Evolutionary conservation across 1,140 invertebrate species (phyloP).

Genomic region (Macrotrachela quadricornifera): DNA sequence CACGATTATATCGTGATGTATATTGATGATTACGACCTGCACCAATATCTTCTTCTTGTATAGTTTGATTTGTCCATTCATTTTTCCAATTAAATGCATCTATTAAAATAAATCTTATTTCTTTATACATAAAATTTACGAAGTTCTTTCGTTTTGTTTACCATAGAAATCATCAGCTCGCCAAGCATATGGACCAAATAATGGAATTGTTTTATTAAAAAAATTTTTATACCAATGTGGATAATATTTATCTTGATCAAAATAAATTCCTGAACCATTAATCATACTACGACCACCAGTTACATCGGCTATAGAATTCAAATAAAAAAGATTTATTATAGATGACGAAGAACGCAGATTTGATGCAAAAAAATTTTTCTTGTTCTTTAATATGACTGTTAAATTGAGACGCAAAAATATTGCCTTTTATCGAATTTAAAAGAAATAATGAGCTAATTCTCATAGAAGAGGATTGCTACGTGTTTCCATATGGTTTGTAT

Average conservation of each 20-base stretch:
- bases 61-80: slow-evolving; percentile 28
- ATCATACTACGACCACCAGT: slow-evolving; percentile 62
- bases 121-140: no score
- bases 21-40: slow-evolving; percentile 53
- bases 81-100: slow-evolving; percentile 29
- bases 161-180: slow-evolving; percentile 23
- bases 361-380: no score
- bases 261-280: slow-evolving; percentile 79
- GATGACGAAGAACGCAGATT: no score
- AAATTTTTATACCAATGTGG: slow-evolving; percentile 78
- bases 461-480: no score
- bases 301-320: slow-evolving; percentile 47
- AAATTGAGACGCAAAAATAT: no score
- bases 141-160: no score
- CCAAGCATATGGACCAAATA: slow-evolving; percentile 76
- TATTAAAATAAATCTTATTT: no score
- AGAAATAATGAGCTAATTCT: no score
- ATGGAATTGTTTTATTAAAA: slow-evolving; percentile 82
- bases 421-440: no score
- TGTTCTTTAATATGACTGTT: no score
- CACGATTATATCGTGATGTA: slow-evolving; percentile 63
- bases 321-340: no score
- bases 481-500: no score
- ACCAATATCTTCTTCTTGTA: slow-evolving; percentile 23
- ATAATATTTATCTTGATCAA: slow-evolving; percentile 76